Percentiles rank a stretch among this genome's conserved stretches.
Conservation (phyloP, 2,797 vertebrate species). For the Diplodus sargus region DNA sequence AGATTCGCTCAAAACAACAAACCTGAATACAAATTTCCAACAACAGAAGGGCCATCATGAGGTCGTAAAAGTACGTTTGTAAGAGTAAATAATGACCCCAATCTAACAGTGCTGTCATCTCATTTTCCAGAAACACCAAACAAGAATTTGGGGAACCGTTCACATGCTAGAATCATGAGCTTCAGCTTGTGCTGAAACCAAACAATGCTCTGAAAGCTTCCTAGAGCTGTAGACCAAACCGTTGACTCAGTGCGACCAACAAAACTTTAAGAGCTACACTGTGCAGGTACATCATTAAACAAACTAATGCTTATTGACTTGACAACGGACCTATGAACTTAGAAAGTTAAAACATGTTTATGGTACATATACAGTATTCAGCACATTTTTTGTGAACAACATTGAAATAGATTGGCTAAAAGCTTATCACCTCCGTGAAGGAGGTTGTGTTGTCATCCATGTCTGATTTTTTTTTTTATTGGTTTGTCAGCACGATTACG, state of each 20-base stretch:
- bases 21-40: not conserved
- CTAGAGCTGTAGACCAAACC: not conserved
- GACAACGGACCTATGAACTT: not conserved
- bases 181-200: not conserved
- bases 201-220: not conserved
- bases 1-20: not conserved
- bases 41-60: not conserved
- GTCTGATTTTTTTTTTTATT: too few species aligned
- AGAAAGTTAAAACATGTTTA: not conserved
- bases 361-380: not conserved
- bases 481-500: too few species aligned
- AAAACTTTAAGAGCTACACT: not conserved
- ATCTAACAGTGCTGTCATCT: not conserved
- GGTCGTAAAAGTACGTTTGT: not conserved
- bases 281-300: not conserved
- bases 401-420: too few species aligned
- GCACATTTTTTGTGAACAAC: too few species aligned
- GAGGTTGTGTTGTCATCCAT: too few species aligned
- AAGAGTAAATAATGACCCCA: not conserved
- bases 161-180: not conserved
- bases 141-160: not conserved
- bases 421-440: too few species aligned
- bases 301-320: not conserved
- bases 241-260: not conserved
- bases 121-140: constrained; percentile 3